Evolutionary conservation across 2,797 vertebrate genomes (phyloP).

Genomic region (Syngnathus acus): DNA sequence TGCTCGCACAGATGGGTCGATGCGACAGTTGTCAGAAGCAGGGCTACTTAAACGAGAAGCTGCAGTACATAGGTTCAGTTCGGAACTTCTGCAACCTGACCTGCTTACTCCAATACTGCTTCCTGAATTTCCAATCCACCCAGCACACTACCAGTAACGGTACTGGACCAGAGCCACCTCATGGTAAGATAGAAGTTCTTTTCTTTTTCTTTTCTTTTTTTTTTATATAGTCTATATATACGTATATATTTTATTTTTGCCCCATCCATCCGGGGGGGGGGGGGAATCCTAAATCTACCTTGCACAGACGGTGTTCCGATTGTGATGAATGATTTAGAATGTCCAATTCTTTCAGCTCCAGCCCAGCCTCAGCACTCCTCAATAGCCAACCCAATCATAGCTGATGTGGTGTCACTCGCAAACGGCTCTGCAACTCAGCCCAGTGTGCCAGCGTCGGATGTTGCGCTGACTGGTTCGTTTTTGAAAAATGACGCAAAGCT

Average conservation of each 20-base stretch:
- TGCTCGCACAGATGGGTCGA: constrained; percentile 81
- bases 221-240: no score
- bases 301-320: background rate
- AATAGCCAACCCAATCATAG: constrained; percentile 91
- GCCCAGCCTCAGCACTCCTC: constrained; percentile 53
- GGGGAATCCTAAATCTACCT: no score
- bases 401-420: constrained; percentile 89
- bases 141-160: constrained; percentile 56
- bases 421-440: constrained; percentile 86
- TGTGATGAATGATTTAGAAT: background rate
- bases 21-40: constrained; percentile 91
- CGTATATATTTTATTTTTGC: no score
- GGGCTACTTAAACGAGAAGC: constrained; percentile 84
- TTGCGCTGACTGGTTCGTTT: constrained; percentile 81
- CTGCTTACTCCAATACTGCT: constrained; percentile 89
- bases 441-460: constrained; percentile 75
- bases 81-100: constrained; percentile 91
- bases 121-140: constrained; percentile 63
- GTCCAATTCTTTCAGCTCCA: constrained; percentile 34
- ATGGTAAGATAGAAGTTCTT: constrained; percentile 34
- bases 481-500: no score
- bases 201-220: no score
- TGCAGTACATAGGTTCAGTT: constrained; percentile 87
- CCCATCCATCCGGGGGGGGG: no score
- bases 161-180: constrained; percentile 41